Evolutionary conservation across 1,140 invertebrate genomes (phyloP), one percentile per base, ranked within the genome.

Genomic region (Ceratosolen fusciceps): DNA sequence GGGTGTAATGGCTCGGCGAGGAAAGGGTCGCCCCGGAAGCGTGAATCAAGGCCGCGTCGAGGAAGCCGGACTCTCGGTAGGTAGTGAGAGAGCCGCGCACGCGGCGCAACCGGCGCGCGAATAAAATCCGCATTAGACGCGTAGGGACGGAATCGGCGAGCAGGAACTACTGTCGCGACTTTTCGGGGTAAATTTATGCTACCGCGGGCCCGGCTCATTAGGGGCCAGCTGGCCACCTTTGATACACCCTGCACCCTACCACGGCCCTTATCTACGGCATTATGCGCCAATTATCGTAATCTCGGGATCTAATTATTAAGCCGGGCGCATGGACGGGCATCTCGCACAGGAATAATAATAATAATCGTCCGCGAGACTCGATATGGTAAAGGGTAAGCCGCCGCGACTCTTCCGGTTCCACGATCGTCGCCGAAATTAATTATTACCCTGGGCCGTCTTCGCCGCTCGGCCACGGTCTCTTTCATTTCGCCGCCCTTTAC

Each of bases 261-360:
- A 34, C 16, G 24, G 1, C 16, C 29, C 0, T 8, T 43, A 76
- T 76, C 74, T 54, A 49, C 4, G 49, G 75, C 75, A 83, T 81
- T 83, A 83, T 83, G 78, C 80, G 67, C 74, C 76, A 80, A 83
- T 83, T 83, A 83, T 81, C 77, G 77, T 83, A 83, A 83, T 83
- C 82, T 81, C 68, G 31, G 62, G 70, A 82, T 82, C 81, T 80
- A 79, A 82, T 81, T 81, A 77, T 81, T 80, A 79, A 58, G 67
- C 68, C 77, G 58, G 62, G 74, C 73, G 79, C 54, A 54, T 24
- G 72, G 47, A 31, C 39, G n/a, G n/a, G 80, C 75, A 58, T 80
- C 67, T 56, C 72, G 54, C 71, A 62, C 49, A 26, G n/a, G n/a
- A n/a, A n/a, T n/a, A n/a, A n/a, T n/a, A 29, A 70, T 70, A 29